Conservation (phyloP, 1,140 invertebrate species). For the Helicoverpa armigera region DNA sequence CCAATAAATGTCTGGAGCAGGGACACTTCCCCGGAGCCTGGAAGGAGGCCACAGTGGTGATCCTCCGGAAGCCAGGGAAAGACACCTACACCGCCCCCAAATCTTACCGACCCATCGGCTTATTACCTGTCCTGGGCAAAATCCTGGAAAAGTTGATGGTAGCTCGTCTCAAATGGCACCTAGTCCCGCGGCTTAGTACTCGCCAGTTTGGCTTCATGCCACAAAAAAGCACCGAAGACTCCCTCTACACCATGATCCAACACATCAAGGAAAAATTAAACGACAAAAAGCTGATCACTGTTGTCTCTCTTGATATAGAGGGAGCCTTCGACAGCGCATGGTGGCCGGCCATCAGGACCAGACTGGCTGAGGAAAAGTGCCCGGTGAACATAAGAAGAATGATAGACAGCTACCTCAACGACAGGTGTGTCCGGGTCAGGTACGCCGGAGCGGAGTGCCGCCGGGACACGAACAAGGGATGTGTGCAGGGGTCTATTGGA, state of each 20-base stretch:
- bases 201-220: too few relatives aligned
- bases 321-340: too few relatives aligned
- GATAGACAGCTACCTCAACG: too few relatives aligned
- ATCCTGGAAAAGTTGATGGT: slow-evolving; percentile 42
- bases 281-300: not conserved
- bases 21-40: slow-evolving; percentile 1
- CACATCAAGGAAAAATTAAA: not conserved
- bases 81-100: slow-evolving; percentile 35
- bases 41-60: not conserved
- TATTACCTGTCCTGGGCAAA: slow-evolving; percentile 44
- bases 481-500: not conserved
- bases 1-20: not conserved
- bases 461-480: too few relatives aligned
- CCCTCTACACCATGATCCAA: too few relatives aligned
- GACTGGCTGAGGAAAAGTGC: too few relatives aligned
- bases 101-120: slow-evolving; percentile 41
- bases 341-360: not conserved
- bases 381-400: too few relatives aligned
- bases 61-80: slow-evolving; percentile 6
- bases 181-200: too few relatives aligned
- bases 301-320: too few relatives aligned
- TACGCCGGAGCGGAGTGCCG: too few relatives aligned
- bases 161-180: not conserved
- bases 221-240: too few relatives aligned
- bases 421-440: too few relatives aligned